Evolutionary conservation across 2,888 invertebrate species (phyloP), one percentile per base, ranked within the genome.

Genomic region (Heteromurus nitidus): DNA sequence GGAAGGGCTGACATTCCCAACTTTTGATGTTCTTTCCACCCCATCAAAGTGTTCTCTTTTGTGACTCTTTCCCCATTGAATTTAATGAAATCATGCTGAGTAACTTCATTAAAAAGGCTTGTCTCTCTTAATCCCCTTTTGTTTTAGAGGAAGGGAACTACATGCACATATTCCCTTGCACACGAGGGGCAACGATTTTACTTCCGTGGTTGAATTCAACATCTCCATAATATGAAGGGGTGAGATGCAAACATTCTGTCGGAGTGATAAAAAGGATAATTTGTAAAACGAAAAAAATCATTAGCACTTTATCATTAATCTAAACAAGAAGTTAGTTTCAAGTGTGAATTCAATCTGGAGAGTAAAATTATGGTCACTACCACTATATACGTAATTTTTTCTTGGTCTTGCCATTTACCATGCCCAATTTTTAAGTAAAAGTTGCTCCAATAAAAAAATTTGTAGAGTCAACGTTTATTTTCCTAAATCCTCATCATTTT

Each of bases 41-140:
- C 67, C 67, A 75, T 67, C 75, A 75, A 75, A 75, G 55, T 67
- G 75, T 75, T 44, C 47, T n/a, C 22, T 60, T 60, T 50, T 75
- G 58, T 58, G 58, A 74, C 24, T 55, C 44, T 28, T 7, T 42
- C 50, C n/a, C 26, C 50, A 28, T 28, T n/a, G 20, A 18, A 53
- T 28, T 42, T 44, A 67, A 65, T 75, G 67, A 55, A 67, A 67
- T 58, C 75, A 67, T 58, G 75, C 58, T 64, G 74, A 74, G 67
- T 75, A 67, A 75, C 75, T 75, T 75, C 75, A 75, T 75, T 75
- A 75, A 75, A 67, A 67, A 65, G 16, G 44, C 3, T 42, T 65
- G 24, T 42, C 24, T 20, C 26, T 44, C 11, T 22, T 24, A 65
- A 65, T 44, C 65, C n/a, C n/a, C 65, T 30, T 30, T 62, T 62